Conservation (phyloP, 2,113 vertebrate genomes). For the Myotis lucifugus region DNA sequence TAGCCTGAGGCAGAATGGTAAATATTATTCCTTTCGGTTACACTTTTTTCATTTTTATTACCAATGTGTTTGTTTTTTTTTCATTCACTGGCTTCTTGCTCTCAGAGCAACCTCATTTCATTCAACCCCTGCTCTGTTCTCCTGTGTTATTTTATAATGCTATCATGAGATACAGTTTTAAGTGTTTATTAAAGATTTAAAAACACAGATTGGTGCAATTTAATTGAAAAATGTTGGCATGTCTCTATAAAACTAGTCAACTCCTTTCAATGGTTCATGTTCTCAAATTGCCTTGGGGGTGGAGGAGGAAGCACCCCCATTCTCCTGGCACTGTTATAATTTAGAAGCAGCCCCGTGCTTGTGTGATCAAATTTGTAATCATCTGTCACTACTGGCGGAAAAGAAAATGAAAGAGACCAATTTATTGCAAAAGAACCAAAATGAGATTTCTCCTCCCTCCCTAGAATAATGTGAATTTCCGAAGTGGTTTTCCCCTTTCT, state of each 20-base stretch:
- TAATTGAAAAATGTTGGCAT: slow-evolving; percentile 49
- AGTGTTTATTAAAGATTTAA: slow-evolving; percentile 63
- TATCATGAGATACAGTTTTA: slow-evolving; percentile 14
- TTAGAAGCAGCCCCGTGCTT: slow-evolving; percentile 36
- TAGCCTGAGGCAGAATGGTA: slow-evolving; percentile 29
- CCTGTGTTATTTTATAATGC: slow-evolving; percentile 19
- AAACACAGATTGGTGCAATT: slow-evolving; percentile 10
- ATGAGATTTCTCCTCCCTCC: neutral
- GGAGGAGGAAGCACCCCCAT: neutral
- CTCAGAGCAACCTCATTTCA: neutral
- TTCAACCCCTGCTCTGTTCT: neutral
- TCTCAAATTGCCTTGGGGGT: neutral
- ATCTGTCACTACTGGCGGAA: slow-evolving; percentile 35
- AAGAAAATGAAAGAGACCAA: slow-evolving; percentile 62
- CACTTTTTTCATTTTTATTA: neutral
- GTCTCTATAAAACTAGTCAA: slow-evolving; percentile 41
- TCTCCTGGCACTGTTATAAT: slow-evolving; percentile 36
- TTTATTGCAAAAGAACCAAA: slow-evolving; percentile 65
- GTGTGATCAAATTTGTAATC: slow-evolving; percentile 58
- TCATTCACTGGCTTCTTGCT: neutral
- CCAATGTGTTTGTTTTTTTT: neutral
- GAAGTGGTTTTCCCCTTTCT: neutral
- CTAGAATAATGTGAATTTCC: neutral
- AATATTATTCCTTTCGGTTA: neutral
- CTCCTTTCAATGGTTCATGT: slow-evolving; percentile 39